phyloP scores from a whole-genome alignment of 2,888 invertebrate species.

The Thereva unica region DNA sequence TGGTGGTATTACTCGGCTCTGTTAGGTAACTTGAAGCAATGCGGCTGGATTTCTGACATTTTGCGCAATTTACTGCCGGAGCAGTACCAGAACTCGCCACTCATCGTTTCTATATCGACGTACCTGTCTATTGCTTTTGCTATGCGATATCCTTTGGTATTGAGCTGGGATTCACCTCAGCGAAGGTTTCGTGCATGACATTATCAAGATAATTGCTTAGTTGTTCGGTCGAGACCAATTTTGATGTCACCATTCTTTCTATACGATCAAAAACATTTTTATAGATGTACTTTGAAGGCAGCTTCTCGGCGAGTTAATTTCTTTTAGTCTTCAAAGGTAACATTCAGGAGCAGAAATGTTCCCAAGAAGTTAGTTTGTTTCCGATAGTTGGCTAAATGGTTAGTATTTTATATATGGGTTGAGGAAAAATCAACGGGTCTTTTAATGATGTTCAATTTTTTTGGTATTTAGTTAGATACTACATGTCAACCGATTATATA shows the following conservation, averaged over 20 bases:
- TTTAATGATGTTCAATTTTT: too few species aligned
- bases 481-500: too few species aligned
- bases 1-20: slow-evolving; percentile 6
- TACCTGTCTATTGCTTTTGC: slow-evolving; percentile 2
- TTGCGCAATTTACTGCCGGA: not conserved
- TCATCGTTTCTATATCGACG: too few species aligned
- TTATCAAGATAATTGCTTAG: slow-evolving; percentile 14
- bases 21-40: not conserved
- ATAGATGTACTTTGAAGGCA: not conserved
- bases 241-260: slow-evolving; percentile 22
- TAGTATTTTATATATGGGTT: too few species aligned
- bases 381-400: too few species aligned
- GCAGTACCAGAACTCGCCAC: too few species aligned
- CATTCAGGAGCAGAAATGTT: too few species aligned
- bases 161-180: slow-evolving; percentile 5
- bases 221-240: slow-evolving; percentile 5
- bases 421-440: too few species aligned
- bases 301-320: too few species aligned
- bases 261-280: slow-evolving; percentile 19
- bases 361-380: too few species aligned
- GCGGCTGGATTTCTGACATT: not conserved
- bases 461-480: too few species aligned
- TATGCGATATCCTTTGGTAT: not conserved
- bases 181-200: not conserved
- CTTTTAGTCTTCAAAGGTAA: too few species aligned